Conservation (phyloP, 2,797 vertebrate species). For the Takifugu rubripes region DNA sequence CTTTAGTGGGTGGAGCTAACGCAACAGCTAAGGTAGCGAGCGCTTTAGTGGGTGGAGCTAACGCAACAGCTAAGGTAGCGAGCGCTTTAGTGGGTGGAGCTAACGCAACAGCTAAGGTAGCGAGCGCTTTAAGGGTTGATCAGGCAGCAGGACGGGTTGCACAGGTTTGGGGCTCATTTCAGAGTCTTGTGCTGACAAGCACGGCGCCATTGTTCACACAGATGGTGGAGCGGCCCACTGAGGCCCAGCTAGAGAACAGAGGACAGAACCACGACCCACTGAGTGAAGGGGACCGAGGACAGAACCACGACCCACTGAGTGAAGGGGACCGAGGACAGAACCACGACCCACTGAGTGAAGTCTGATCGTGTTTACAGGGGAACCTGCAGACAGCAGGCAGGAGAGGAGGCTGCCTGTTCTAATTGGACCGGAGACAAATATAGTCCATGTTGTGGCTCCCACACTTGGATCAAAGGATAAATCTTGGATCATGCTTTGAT, state of each 20-base stretch:
- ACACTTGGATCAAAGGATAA: conserved; percentile 74
- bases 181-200: conserved; percentile 33
- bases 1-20: too few relatives aligned
- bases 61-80: too few relatives aligned
- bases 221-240: not conserved
- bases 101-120: too few relatives aligned
- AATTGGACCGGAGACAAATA: conserved; percentile 73
- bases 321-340: not conserved
- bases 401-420: conserved; percentile 47
- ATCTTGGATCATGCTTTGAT: conserved; percentile 46
- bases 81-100: too few relatives aligned
- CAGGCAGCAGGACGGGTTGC: conserved; percentile 37
- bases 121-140: conserved; percentile 55
- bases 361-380: conserved; percentile 38
- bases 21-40: too few relatives aligned
- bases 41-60: too few relatives aligned
- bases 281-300: too few relatives aligned
- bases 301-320: too few relatives aligned
- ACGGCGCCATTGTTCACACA: conserved; percentile 16
- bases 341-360: conserved; percentile 17
- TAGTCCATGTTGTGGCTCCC: conserved; percentile 61
- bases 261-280: too few relatives aligned
- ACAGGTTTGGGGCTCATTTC: conserved; percentile 25
- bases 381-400: conserved; percentile 45
- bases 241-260: conserved; percentile 3